Base-by-base conservation (phyloP, 1,140 invertebrate genomes). In the Thalassaphorura encarpata region DNA sequence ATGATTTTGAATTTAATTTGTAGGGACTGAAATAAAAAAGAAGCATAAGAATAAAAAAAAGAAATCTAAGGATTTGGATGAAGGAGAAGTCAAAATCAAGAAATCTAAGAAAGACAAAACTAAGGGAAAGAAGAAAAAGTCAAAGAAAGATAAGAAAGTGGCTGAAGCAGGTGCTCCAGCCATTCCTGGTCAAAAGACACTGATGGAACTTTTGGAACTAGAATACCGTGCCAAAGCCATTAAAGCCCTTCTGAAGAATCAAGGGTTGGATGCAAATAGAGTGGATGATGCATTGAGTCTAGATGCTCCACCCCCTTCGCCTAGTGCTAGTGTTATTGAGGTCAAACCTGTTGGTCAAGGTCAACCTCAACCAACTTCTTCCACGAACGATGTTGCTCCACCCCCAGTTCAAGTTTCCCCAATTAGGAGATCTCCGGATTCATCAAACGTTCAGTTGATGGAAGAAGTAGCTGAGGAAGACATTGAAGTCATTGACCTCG, bases 171-270 rank as follows among this genome's bases (percentile, higher is more conserved):
- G 21, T 26, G 45, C 21, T 11, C 45, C 45, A 26, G 45, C 21
- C 6, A 21, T 47, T 11, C 45, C 45, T 23, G 21, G 21, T 21
- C 45, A 47, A 18, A 60, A 56, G 50, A 57, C 54, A 19, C 24
- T 57, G 8, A 61, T 61, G 58, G 58, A 61, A 33, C 49, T 61
- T 6, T 36, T 61, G 28, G 54, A 61, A 27, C 26, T 61, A 18
- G 58, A 61, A 45, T 56, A 52, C 33, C 31, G 58, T n/a, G 58
- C 54, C 2, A 57, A 57, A 40, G 58, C 58, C 3, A 57, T 61
- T 23, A 61, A 61, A 48, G 58, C 58, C 15, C 39, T 61, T 13
- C 50, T 61, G 15, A 45, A 48, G 39, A 57, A 23, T 26, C 58
- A 61, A 36, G 58, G 45, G 8, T 19, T 51, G 11, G 36, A 48